phyloP scores from a whole-genome alignment of 2,888 invertebrate genomes.

The Drosophila multiciliata region DNA sequence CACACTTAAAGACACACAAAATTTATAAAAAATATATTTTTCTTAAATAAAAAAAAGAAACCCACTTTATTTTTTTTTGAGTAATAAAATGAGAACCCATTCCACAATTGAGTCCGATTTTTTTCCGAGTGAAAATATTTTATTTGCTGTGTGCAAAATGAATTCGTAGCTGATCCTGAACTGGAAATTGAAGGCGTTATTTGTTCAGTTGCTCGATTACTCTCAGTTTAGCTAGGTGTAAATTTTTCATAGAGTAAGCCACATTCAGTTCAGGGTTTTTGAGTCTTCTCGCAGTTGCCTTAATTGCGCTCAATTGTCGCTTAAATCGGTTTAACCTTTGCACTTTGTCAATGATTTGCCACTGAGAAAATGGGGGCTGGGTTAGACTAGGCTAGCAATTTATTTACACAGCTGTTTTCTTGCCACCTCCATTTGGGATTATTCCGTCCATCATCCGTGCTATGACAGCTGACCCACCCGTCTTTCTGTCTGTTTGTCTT shows the following conservation, averaged over 20 bases:
- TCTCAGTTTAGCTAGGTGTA: not conserved
- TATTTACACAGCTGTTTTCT: constrained; percentile 8
- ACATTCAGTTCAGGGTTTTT: not conserved
- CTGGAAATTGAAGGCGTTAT: not conserved
- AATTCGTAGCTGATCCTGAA: not conserved
- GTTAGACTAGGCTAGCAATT: constrained; percentile 1
- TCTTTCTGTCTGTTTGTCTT: not conserved
- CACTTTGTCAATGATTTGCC: constrained; percentile 47
- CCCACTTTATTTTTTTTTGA: not conserved
- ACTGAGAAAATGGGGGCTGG: constrained; percentile 20
- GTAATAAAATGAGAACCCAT: not conserved
- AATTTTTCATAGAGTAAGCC: not conserved
- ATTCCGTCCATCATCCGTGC: constrained; percentile 3
- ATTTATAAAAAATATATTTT: too few species aligned
- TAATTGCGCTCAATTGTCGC: constrained; percentile 67
- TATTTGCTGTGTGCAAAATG: not conserved
- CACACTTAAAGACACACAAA: too few species aligned
- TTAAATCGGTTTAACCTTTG: constrained; percentile 66
- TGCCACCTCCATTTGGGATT: constrained; percentile 21
- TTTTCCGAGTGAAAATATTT: not conserved
- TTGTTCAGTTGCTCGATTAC: not conserved
- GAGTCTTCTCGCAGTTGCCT: constrained; percentile 20
- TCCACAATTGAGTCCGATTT: not conserved
- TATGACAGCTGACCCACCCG: constrained; percentile 26
- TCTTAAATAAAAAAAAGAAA: too few species aligned